phyloP scores from a whole-genome alignment of 2,113 vertebrate species.

The Larimichthys polyactis region DNA sequence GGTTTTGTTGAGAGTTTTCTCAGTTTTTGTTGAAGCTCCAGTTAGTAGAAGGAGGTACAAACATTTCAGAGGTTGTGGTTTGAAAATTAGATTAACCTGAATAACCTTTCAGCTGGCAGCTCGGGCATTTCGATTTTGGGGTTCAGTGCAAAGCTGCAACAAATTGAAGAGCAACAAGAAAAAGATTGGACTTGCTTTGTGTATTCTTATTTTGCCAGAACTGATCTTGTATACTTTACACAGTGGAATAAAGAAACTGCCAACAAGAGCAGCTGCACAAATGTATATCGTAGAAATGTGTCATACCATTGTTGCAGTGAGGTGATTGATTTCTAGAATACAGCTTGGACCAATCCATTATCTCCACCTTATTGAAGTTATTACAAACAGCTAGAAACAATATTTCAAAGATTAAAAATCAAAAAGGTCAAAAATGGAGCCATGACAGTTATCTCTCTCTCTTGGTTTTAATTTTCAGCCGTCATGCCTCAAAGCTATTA shows the following conservation, averaged over 20 bases:
- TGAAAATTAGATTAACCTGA: constrained; percentile 33
- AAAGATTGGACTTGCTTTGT: constrained; percentile 4
- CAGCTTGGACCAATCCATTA: constrained; percentile 51
- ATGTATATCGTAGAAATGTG: constrained; percentile 50
- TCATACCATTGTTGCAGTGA: constrained; percentile 36
- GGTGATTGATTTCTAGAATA: constrained; percentile 59
- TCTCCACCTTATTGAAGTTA: constrained; percentile 43
- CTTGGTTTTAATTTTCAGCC: constrained; percentile 63
- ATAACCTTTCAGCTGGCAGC: constrained; percentile 31
- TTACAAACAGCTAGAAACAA: constrained; percentile 45
- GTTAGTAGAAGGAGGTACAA: not conserved
- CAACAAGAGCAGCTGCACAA: constrained; percentile 71
- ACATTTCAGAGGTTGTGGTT: constrained; percentile 4
- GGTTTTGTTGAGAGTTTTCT: constrained; percentile 17
- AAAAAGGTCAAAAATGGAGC: constrained; percentile 57
- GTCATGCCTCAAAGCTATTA: constrained; percentile 63
- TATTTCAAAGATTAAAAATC: constrained; percentile 59
- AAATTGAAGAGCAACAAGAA: constrained; percentile 13
- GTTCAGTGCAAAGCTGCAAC: constrained; percentile 23
- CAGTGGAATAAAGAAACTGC: constrained; percentile 40
- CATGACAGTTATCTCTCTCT: constrained; percentile 65
- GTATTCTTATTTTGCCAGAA: constrained; percentile 26
- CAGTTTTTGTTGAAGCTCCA: not conserved
- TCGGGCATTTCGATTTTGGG: constrained; percentile 15
- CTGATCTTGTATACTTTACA: constrained; percentile 37